phyloP scores from a whole-genome alignment of 2,797 vertebrate species.

The Esox masquinongy region DNA sequence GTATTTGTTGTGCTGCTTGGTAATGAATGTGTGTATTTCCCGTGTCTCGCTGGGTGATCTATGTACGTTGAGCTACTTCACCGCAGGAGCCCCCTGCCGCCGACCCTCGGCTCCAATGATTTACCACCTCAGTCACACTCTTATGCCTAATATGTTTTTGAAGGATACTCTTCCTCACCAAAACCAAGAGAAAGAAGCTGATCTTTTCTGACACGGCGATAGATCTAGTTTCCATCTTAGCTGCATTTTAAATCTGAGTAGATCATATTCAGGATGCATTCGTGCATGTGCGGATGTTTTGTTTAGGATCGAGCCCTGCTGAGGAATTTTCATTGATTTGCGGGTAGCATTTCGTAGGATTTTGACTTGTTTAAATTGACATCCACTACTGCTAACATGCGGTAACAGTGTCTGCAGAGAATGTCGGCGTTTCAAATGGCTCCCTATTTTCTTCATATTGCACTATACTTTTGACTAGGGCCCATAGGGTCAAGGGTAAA shows the following conservation, averaged over 20 bases:
- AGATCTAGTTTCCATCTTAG: slow-evolving; percentile 8
- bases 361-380: not conserved
- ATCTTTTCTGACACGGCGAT: slow-evolving; percentile 14
- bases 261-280: not conserved
- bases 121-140: slow-evolving; percentile 30
- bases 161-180: slow-evolving; percentile 20
- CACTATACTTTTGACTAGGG: too few species aligned
- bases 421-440: too few species aligned
- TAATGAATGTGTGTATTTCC: slow-evolving; percentile 53
- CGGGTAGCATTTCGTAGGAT: not conserved
- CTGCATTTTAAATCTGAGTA: slow-evolving; percentile 28
- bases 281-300: not conserved
- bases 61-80: slow-evolving; percentile 46
- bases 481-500: too few species aligned
- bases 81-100: slow-evolving; percentile 53
- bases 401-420: too few species aligned
- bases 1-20: slow-evolving; percentile 47
- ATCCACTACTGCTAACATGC: slow-evolving; percentile 10
- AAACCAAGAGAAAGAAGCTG: slow-evolving; percentile 15
- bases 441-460: too few species aligned
- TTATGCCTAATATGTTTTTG: slow-evolving; percentile 43
- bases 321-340: slow-evolving; percentile 2
- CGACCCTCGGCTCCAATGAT: slow-evolving; percentile 57
- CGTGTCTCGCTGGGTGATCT: slow-evolving; percentile 58
- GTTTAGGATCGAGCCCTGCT: not conserved